A percentile compares a stretch with the other conserved stretches of the same genome.
These are phyloP conservation scores for Congeria kusceri DNA, from an alignment of 2,888 invertebrate genomes.

Conservation along the genomic window DNA sequence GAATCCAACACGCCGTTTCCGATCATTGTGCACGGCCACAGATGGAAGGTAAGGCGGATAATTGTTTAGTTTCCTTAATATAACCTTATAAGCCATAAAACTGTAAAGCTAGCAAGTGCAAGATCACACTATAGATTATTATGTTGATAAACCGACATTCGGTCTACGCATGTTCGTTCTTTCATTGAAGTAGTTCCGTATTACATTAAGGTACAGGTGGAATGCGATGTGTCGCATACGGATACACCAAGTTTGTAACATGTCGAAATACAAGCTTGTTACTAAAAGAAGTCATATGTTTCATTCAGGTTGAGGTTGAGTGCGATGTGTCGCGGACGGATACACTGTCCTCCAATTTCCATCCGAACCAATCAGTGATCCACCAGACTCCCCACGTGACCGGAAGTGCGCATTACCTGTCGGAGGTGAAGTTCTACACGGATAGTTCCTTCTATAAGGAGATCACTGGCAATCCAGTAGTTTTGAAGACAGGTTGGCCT, in stretches of 20 bases:
- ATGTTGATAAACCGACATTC: too few relatives aligned
- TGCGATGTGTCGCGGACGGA: slow-evolving; percentile 56
- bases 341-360: slow-evolving; percentile 46
- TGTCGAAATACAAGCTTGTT: too few relatives aligned
- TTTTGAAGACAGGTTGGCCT: slow-evolving; percentile 42
- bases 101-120: too few relatives aligned
- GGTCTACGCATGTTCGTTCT: too few relatives aligned
- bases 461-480: slow-evolving; percentile 62
- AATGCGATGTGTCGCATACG: too few relatives aligned
- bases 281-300: neutral
- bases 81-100: too few relatives aligned
- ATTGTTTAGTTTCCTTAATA: too few relatives aligned
- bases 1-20: slow-evolving; percentile 60
- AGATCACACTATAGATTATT: too few relatives aligned
- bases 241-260: too few relatives aligned
- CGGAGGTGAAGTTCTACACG: slow-evolving; percentile 50
- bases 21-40: slow-evolving; percentile 56
- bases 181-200: too few relatives aligned
- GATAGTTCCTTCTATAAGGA: slow-evolving; percentile 59
- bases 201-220: too few relatives aligned
- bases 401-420: slow-evolving; percentile 50
- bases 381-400: slow-evolving; percentile 45
- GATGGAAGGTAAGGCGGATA: slow-evolving; percentile 51
- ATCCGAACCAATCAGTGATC: slow-evolving; percentile 45
- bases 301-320: slow-evolving; percentile 47